Base-by-base conservation (phyloP, 2,888 invertebrate genomes). In the Lacanobia wlatinum region DNA sequence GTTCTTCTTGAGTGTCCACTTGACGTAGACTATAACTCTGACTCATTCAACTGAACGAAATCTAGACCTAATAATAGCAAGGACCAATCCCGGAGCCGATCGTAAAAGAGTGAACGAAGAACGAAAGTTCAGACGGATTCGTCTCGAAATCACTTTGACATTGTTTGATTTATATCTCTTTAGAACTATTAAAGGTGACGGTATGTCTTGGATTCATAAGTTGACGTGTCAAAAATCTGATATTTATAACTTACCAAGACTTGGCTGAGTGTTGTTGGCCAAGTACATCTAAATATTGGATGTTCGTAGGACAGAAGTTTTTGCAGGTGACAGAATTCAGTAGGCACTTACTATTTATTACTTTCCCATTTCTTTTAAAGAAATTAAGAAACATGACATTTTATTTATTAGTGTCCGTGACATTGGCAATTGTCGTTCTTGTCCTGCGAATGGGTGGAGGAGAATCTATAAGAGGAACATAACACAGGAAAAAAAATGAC, bases 81-180 rank as follows among this genome's bases (percentile, higher is more conserved):
- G 71, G 70, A 77, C 74, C 74, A 82, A 84, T 80, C 75, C 73
- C 66, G 63, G 62, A 69, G 67, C 66, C 73, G 75, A 84, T 73
- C 79, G 77, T 79, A 84, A 85, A 86, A 86, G 73, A 84, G 64
- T 82, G 82, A 83, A 87, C 80, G 82, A 84, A 85, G 83, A 83
- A 87, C 78, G 82, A 84, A 85, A 88, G 76, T 86, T 88, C 79
- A 78, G 73, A 82, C 80, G 78, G 81, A 86, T 84, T 88, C 78
- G 74, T 80, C 81, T 82, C 71, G 70, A 82, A 86, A 87, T 85
- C 80, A 87, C 85, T 88, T 87, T 75, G 84, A 85, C 83, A 82
- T 87, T 82, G 70, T 85, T 87, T 83, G 84, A 84, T 87, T 86
- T 86, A 88, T 83, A 73, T 81, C 53, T 69, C 62, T 68, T 66